Evolutionary conservation across 2,888 invertebrate species (phyloP).

Genomic region (Lithophane socia): DNA sequence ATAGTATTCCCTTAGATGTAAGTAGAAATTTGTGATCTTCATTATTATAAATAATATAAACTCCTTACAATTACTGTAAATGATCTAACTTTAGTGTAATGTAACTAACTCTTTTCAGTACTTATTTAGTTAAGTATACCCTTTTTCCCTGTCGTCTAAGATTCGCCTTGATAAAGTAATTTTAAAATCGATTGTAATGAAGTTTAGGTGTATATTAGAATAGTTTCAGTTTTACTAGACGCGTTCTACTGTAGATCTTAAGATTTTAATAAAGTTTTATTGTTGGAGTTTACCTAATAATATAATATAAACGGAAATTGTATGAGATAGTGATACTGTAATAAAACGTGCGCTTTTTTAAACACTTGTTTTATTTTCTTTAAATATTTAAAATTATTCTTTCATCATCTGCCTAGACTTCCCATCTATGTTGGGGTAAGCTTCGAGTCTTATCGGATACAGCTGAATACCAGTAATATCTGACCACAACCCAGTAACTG

Average conservation of each 20-base stretch:
- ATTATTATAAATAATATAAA: conserved; percentile 63
- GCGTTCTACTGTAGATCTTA: conserved; percentile 64
- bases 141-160: conserved; percentile 64
- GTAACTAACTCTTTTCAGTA: conserved; percentile 63
- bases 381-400: too few species aligned
- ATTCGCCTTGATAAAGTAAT: conserved; percentile 71
- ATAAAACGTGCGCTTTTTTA: conserved; percentile 79
- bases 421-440: neutral
- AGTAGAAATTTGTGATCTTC: conserved; percentile 71
- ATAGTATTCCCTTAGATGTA: conserved; percentile 66
- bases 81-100: conserved; percentile 55
- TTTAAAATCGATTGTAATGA: conserved; percentile 65
- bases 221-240: conserved; percentile 72
- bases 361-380: conserved; percentile 53
- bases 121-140: conserved; percentile 59
- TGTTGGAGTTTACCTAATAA: conserved; percentile 71
- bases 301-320: conserved; percentile 71
- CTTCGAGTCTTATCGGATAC: neutral
- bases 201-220: conserved; percentile 67
- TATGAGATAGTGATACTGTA: conserved; percentile 78
- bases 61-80: conserved; percentile 63
- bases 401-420: neutral
- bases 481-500: neutral
- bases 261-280: conserved; percentile 67
- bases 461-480: neutral